Base-by-base conservation (phyloP, 1,140 invertebrate species). In the Adelges cooleyi region DNA sequence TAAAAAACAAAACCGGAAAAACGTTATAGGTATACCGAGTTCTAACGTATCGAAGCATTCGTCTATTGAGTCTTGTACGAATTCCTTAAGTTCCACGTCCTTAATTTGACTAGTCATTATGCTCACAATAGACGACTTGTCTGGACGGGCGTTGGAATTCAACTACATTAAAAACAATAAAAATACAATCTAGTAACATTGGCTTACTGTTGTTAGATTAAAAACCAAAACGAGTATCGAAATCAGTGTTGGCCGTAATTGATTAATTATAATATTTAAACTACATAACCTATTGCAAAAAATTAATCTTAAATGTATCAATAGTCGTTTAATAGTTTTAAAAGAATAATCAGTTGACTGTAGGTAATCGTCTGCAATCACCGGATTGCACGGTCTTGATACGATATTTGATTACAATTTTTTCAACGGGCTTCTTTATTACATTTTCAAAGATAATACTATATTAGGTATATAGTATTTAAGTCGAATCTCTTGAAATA, bases 31-130 rank as follows among this genome's bases (percentile, higher is more conserved):
- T 38, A 36, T 66, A 69, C 70, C 69, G 10, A 68, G 62, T 27
- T 69, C 67, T 11, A 71, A 52, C 11, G 68, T 65, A 17, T 71
- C 69, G 23, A 71, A 71, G 22, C 70, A 71, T 44, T 71, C 69
- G 33, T 69, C 67, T 15, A 71, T 67, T 0, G 70, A 67, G 25
- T 70, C 68, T 38, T 69, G 66, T 20, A 71, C 66, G 52, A 71
- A 71, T 48, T 69, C 69, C 27, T 68, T 69, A 4, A 71, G 59
- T 51, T 70, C 67, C 23, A 69, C 40, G 48, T 71, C 65, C 48
- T 65, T 48, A 23, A 70, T 68, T 22, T 67, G 67, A 65, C 66
- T 56, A 2, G 69, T 71, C 67, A 71, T 66, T 6, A 67, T 54
- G 22, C 23, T 62, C 4, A 67, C 52, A 23, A 69, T 59, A 10